These are phyloP conservation scores for Zoanthus solanderi DNA, from an alignment of 92 coral and sea anemone species.

Conservation along the genomic window DNA sequence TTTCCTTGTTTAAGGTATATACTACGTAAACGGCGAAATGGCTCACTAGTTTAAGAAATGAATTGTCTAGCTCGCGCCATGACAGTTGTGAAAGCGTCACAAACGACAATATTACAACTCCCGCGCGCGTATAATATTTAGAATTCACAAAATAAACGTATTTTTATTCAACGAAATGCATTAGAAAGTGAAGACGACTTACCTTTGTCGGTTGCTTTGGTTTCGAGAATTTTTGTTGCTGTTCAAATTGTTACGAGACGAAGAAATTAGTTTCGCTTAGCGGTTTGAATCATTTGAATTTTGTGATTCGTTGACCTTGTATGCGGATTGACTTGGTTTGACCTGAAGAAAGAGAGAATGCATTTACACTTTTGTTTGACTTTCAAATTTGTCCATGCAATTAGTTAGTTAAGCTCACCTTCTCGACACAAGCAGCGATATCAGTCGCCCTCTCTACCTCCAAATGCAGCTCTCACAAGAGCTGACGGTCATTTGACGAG, in stretches of 20 bases:
- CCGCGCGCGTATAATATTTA: no score
- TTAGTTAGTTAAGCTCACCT: slow-evolving; percentile 29
- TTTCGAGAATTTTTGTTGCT: not conserved
- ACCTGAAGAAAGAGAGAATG: slow-evolving; percentile 21
- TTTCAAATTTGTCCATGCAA: slow-evolving; percentile 1
- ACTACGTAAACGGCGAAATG: no score
- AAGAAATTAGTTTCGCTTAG: not conserved
- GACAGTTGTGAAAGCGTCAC: no score
- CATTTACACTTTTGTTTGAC: not conserved
- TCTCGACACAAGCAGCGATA: not conserved
- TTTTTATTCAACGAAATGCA: no score
- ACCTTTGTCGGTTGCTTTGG: slow-evolving; percentile 5
- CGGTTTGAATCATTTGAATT: slow-evolving; percentile 1
- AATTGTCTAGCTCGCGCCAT: no score
- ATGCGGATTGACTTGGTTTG: not conserved
- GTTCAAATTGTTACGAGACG: slow-evolving; percentile 21
- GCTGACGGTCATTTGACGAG: not conserved
- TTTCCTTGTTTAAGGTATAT: no score
- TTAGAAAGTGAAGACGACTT: not conserved
- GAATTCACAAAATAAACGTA: no score
- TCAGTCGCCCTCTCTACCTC: no score
- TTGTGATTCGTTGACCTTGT: not conserved
- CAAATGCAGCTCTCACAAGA: not conserved
- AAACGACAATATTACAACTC: no score
- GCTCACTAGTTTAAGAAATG: no score